Evolutionary conservation across 2,113 vertebrate genomes (phyloP), one percentile per base, ranked within the genome.

Genomic region (Pitta sordida): DNA sequence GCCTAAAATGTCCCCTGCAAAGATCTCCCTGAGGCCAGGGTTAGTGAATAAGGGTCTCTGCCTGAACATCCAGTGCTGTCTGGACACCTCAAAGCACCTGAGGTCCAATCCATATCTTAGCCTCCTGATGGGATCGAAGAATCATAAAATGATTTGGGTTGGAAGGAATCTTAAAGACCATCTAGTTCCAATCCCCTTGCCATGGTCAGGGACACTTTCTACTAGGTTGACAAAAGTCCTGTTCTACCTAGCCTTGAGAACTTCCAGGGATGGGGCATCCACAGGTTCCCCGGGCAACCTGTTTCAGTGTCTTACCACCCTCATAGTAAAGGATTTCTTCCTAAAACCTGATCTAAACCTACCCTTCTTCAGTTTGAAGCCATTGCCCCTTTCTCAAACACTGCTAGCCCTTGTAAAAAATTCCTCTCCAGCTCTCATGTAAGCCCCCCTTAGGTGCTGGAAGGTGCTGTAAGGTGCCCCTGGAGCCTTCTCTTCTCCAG

Each of bases 61-160:
- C 34, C n/a, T 78, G 14, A 77, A 48, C 0, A 0, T 7, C 9
- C 16, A 2, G 0, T 1, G 1, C 16, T 37, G 26, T 44, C 56
- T 30, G 48, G 44, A 63, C 21, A 82, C 23, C 23, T 71, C n/a
- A 82, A 44, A 23, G 20, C 9, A 44, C 6, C 37, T 68, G 68
- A 60, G 6, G 18, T 69, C 44, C 44, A 60, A 3, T 18, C 5
- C 1, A 1, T 14, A 27, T 30, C 55, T 81, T 41, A 74, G 43
- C 18, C 4, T 59, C 12, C 65, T 41, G 7, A 29, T 26, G 32
- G 18, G 22, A 73, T 65, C 12, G 10, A 27, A 19, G 26, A 60
- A 32, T 48, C 15, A 48, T 18, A 49, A 32, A 64, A 49, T 49
- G 21, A 11, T 56, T 64, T 87, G 30, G 6, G 17, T 43, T 43